Evolutionary conservation across 2,113 vertebrate species (phyloP).

Genomic region (Cyprinodon tularosa): DNA sequence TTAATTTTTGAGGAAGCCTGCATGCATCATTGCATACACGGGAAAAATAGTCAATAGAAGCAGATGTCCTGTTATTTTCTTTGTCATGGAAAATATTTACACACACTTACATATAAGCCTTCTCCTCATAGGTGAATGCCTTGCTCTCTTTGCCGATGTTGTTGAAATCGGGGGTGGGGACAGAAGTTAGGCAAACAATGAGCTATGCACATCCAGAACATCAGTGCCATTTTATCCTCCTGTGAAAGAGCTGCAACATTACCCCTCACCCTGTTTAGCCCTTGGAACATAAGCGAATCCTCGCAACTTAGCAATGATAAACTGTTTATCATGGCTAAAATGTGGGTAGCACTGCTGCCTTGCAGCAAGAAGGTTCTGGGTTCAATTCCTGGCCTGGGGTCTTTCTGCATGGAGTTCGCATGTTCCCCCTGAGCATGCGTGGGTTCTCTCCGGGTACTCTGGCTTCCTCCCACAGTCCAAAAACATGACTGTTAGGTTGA

Average conservation of each 20-base stretch:
- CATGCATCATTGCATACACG: conserved; percentile 50
- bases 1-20: conserved; percentile 46
- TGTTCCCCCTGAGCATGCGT: too few relatives aligned
- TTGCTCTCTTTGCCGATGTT: conserved; percentile 50
- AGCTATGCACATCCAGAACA: conserved; percentile 59
- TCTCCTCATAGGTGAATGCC: conserved; percentile 69
- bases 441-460: too few relatives aligned
- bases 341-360: too few relatives aligned
- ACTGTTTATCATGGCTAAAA: background rate
- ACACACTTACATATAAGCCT: conserved; percentile 26
- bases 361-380: too few relatives aligned
- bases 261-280: conserved; percentile 55
- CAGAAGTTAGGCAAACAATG: conserved; percentile 40
- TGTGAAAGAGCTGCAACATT: conserved; percentile 61
- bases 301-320: conserved; percentile 1
- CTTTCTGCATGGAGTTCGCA: too few relatives aligned
- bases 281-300: conserved; percentile 43
- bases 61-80: conserved; percentile 65
- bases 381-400: too few relatives aligned
- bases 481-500: too few relatives aligned
- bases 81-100: conserved; percentile 48
- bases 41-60: conserved; percentile 67
- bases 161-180: conserved; percentile 58
- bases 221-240: conserved; percentile 66
- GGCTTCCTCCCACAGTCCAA: too few relatives aligned